Conservation (phyloP, 53 echinoderm and acorn worm species). For the Crossaster papposus region DNA sequence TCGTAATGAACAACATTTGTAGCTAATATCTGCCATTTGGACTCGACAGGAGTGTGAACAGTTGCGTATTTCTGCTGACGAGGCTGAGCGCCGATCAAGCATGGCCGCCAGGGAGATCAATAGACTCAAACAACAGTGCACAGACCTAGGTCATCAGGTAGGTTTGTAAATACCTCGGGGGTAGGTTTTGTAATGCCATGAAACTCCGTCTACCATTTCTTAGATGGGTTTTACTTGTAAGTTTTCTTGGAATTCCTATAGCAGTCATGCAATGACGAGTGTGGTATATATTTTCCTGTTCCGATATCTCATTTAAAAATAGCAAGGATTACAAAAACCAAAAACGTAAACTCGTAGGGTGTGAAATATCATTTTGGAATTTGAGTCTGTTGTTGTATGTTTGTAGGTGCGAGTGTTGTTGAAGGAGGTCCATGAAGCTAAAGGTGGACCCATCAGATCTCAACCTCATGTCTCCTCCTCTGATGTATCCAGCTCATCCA, state of each 20-base stretch:
- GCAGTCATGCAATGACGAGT: too few relatives aligned
- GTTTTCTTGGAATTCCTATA: too few relatives aligned
- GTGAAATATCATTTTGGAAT: background rate
- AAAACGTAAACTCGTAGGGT: too few relatives aligned
- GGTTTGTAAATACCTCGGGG: background rate
- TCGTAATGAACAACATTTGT: too few relatives aligned
- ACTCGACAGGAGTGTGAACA: slow-evolving; percentile 83
- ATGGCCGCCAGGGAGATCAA: slow-evolving; percentile 73
- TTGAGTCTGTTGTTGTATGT: background rate
- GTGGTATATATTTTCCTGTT: too few relatives aligned
- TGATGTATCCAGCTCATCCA: slow-evolving; percentile 93
- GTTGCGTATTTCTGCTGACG: slow-evolving; percentile 79
- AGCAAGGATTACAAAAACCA: background rate
- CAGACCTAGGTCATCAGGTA: slow-evolving; percentile 90
- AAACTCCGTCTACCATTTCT: too few relatives aligned
- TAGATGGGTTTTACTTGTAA: too few relatives aligned
- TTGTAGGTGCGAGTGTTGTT: slow-evolving; percentile 83
- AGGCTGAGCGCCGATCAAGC: slow-evolving; percentile 74
- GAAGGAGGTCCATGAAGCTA: slow-evolving; percentile 80
- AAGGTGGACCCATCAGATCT: slow-evolving; percentile 76
- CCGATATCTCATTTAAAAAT: too few relatives aligned
- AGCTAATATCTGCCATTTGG: background rate
- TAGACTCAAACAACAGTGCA: slow-evolving; percentile 81
- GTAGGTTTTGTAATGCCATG: background rate
- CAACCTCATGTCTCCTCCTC: slow-evolving; percentile 78